Evolutionary conservation across 2,113 vertebrate genomes (phyloP).

Genomic region (Muntiacus muntjak): DNA sequence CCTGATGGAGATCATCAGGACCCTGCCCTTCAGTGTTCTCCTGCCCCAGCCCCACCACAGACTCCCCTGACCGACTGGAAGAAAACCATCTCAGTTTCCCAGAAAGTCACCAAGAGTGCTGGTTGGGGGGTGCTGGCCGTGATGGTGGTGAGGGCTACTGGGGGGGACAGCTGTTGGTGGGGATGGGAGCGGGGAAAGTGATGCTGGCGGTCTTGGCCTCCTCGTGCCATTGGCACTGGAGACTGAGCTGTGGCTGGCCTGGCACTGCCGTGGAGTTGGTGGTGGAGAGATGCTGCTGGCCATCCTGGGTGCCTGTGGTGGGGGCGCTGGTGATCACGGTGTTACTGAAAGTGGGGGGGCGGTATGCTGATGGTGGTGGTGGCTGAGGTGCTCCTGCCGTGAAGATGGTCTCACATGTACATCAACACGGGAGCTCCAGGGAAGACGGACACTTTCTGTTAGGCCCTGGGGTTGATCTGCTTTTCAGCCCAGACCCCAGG

Average conservation of each 20-base stretch:
- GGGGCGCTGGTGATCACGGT: not conserved
- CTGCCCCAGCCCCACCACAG: not conserved
- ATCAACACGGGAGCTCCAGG: too few relatives aligned
- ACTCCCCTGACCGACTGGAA: not conserved
- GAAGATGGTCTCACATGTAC: not conserved
- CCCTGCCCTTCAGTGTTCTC: not conserved
- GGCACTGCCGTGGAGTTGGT: not conserved
- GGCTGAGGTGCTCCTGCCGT: rapidly evolving
- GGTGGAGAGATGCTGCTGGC: not conserved
- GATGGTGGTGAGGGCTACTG: rapidly evolving
- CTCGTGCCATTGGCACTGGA: rapidly evolving
- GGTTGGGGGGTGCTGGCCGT: not conserved
- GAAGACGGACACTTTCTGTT: not conserved
- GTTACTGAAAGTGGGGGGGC: too few relatives aligned
- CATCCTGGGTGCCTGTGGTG: rapidly evolving
- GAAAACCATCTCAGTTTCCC: not conserved
- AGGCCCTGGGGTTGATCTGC: not conserved
- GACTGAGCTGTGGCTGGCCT: not conserved
- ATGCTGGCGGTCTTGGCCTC: not conserved
- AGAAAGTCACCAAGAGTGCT: not conserved
- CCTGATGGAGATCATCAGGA: too few relatives aligned
- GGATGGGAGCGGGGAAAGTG: rapidly evolving
- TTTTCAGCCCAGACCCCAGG: not conserved
- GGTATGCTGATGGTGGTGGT: rapidly evolving
- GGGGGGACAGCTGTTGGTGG: not conserved